Conservation (phyloP, 2,888 invertebrate genomes). For the Coelopa pilipes region DNA sequence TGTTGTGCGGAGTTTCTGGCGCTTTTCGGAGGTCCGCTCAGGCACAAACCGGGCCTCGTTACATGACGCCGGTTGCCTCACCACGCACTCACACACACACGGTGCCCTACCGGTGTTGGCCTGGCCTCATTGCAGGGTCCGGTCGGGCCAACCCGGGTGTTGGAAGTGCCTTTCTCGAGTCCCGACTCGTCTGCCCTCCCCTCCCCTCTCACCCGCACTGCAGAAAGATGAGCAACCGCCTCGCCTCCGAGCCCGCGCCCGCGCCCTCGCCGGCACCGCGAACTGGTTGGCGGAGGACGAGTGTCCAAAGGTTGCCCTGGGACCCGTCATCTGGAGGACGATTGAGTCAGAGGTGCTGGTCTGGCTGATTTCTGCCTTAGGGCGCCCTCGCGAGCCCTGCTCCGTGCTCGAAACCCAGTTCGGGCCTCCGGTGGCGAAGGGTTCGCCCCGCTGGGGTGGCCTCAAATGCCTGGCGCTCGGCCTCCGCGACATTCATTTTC, state of each 20-base stretch:
- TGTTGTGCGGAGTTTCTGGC: too few species aligned
- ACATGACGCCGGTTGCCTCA: constrained; percentile 37
- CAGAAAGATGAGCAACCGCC: constrained; percentile 10
- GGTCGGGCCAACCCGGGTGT: not conserved
- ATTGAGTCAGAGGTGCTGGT: too few species aligned
- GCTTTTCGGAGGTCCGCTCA: not conserved
- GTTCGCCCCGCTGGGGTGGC: too few species aligned
- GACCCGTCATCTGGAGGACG: too few species aligned
- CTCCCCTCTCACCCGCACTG: not conserved
- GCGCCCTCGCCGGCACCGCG: not conserved
- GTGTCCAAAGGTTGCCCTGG: too few species aligned
- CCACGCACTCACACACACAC: not conserved
- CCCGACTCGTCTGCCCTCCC: not conserved
- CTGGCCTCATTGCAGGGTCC: not conserved
- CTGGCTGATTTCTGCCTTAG: too few species aligned
- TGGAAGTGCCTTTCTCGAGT: not conserved
- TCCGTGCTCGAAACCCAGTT: too few species aligned
- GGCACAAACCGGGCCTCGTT: constrained; percentile 45
- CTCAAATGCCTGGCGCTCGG: too few species aligned
- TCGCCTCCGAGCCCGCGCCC: not conserved
- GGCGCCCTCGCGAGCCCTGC: too few species aligned
- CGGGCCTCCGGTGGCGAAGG: too few species aligned
- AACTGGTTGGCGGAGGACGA: too few species aligned
- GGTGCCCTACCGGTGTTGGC: not conserved
- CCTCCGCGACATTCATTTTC: too few species aligned